Base-by-base conservation (phyloP, 2,888 invertebrate genomes). In the Polydrusus tereticollis region DNA sequence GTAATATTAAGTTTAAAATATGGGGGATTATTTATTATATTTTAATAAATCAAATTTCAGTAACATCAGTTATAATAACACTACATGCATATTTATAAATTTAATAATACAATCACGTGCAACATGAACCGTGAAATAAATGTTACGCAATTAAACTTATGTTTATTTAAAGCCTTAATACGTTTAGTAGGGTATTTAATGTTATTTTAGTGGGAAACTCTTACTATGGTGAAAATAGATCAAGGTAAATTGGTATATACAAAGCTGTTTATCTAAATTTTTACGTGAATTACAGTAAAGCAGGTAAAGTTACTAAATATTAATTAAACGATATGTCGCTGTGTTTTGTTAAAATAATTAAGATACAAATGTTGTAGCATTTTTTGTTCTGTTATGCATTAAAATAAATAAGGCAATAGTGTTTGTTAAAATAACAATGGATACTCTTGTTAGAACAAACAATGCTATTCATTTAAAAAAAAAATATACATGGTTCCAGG, bases 161-260 rank as follows among this genome's bases (percentile, higher is more conserved):
- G 43, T 43, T 18, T 43, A 43, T 18, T 43, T 43, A 43, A 18
- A 43, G 6, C 14, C 18, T 43, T 43, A 20, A 18, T 45, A 20
- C 7, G n/a, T 20, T 4, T 45, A 20, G 18, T 20, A 20, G 45
- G 20, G 45, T 18, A 43, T 43, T 45, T 43, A 2, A 20, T 20
- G 18, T n/a, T 1, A 10, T 18, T 45, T 45, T 20, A 16, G 20
- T 45, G 8, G 10, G 12, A 45, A 45, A 45, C 16, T 12, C 4
- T 16, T 36, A 6, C 10, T 10, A 50, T 50, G 23, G 12, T 50
- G 50, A 50, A 50, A 50, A 50, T 50, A 21, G 50, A n/a, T n/a
- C 23, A 50, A 50, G 50, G 50, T 5, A 50, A 50, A 50, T 50
- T 12, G 14, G 23, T 50, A 8, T 23, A 50, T 50, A 50, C 21